A percentile compares a stretch with the other conserved stretches of the same genome.
Conservation (phyloP, 2,888 invertebrate species). For the Villa cingulata region DNA sequence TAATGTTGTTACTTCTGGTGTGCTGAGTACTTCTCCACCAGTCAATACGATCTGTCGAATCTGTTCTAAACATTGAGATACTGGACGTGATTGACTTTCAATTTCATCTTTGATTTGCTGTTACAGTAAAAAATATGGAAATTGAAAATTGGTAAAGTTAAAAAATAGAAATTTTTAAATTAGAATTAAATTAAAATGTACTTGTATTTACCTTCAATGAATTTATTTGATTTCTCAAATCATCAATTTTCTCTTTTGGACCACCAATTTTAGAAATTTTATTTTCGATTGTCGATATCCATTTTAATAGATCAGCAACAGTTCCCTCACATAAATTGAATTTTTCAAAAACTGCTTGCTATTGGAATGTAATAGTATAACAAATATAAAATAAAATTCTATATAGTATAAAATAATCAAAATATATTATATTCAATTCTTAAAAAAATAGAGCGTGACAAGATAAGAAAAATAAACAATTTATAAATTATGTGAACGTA, state of each 20-base stretch:
- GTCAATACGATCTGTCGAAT: slow-evolving; percentile 79
- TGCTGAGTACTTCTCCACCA: slow-evolving; percentile 81
- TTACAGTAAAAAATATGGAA: slow-evolving; percentile 14
- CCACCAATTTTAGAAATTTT: slow-evolving; percentile 73
- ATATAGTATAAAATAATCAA: background rate
- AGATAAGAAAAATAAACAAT: background rate
- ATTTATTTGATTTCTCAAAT: slow-evolving; percentile 78
- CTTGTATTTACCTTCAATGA: slow-evolving; percentile 54
- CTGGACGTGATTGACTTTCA: slow-evolving; percentile 70
- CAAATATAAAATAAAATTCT: background rate
- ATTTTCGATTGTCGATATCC: slow-evolving; percentile 75
- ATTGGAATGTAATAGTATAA: slow-evolving; percentile 17
- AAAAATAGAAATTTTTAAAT: background rate
- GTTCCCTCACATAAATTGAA: slow-evolving; percentile 84
- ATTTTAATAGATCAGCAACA: slow-evolving; percentile 67
- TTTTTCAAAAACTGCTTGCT: slow-evolving; percentile 94
- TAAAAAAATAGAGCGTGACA: too few relatives aligned
- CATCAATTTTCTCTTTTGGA: slow-evolving; percentile 74
- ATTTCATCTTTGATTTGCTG: slow-evolving; percentile 82
- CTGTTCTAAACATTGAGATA: slow-evolving; percentile 76
- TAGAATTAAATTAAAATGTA: background rate
- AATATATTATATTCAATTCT: too few relatives aligned
- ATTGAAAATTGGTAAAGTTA: too few relatives aligned
- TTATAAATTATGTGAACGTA: slow-evolving; percentile 5
- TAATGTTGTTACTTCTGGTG: slow-evolving; percentile 76